A percentile compares a stretch with the other conserved stretches of the same genome.
Conservation (phyloP, 2,113 vertebrate species). For the Malaclemys terrapin region DNA sequence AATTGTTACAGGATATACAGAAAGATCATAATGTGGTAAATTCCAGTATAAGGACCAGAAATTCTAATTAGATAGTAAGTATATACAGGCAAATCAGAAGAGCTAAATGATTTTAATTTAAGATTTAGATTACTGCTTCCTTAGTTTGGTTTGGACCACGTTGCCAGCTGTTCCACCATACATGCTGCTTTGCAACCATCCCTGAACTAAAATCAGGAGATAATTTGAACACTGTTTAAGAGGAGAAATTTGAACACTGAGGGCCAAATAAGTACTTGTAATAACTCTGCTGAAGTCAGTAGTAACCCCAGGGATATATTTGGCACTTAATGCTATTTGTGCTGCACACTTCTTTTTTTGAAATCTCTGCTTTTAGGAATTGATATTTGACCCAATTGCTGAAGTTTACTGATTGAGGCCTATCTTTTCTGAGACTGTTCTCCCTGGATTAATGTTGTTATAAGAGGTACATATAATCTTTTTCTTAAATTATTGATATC, state of each 20-base stretch:
- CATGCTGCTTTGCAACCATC: neutral
- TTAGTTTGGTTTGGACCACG: neutral
- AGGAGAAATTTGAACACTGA: neutral
- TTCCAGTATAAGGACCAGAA: neutral
- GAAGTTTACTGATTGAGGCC: neutral
- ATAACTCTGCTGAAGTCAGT: neutral
- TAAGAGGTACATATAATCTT: neutral
- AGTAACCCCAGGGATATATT: neutral
- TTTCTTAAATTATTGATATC: neutral
- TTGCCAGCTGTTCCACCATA: neutral
- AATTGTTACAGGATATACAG: neutral
- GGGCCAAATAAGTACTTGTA: neutral
- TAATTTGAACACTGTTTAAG: neutral
- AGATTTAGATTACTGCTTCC: neutral
- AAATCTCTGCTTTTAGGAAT: neutral
- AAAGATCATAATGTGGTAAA: neutral
- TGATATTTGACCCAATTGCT: neutral
- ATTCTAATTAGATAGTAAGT: neutral
- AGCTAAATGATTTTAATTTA: neutral
- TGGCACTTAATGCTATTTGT: neutral
- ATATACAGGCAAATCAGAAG: neutral
- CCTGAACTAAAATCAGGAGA: neutral
- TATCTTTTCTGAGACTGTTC: neutral
- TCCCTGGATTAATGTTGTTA: neutral
- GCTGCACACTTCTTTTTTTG: neutral